These are phyloP conservation scores for Pollenia griseotomentosa DNA, from an alignment of 2,888 invertebrate species.

Conservation along the genomic window DNA sequence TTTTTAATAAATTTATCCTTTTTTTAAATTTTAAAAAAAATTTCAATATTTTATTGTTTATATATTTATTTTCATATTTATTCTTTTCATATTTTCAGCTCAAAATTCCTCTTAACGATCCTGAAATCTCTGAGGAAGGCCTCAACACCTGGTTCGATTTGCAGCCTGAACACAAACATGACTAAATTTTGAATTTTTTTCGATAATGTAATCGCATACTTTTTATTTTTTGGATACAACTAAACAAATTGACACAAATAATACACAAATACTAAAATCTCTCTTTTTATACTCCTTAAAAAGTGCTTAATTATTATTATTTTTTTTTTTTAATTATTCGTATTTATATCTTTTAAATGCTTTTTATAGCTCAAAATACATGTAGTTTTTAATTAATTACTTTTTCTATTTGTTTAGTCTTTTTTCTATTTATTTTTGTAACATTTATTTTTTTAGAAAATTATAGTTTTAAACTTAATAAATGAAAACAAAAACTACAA, in stretches of 20 bases:
- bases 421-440: neutral
- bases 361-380: neutral
- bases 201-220: constrained; percentile 21
- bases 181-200: constrained; percentile 86
- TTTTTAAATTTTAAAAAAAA: too few relatives aligned
- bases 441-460: neutral
- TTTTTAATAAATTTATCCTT: too few relatives aligned
- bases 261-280: constrained; percentile 59
- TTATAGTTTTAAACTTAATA: neutral
- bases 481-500: neutral
- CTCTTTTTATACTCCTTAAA: constrained; percentile 72
- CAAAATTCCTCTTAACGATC: constrained; percentile 80
- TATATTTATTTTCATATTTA: neutral
- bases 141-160: constrained; percentile 82
- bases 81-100: constrained; percentile 75
- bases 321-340: neutral
- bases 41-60: neutral
- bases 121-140: constrained; percentile 82
- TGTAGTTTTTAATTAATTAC: neutral
- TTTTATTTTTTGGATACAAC: constrained; percentile 15
- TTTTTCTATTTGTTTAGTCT: neutral
- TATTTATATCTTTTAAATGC: neutral
- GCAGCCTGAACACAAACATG: constrained; percentile 86
- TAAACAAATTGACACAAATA: constrained; percentile 5
- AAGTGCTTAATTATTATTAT: constrained; percentile 5